Percentiles rank a stretch among this genome's conserved stretches.
These are phyloP conservation scores for Lagorchestes hirsutus DNA, from an alignment of 2,797 vertebrate species.

Conservation along the genomic window DNA sequence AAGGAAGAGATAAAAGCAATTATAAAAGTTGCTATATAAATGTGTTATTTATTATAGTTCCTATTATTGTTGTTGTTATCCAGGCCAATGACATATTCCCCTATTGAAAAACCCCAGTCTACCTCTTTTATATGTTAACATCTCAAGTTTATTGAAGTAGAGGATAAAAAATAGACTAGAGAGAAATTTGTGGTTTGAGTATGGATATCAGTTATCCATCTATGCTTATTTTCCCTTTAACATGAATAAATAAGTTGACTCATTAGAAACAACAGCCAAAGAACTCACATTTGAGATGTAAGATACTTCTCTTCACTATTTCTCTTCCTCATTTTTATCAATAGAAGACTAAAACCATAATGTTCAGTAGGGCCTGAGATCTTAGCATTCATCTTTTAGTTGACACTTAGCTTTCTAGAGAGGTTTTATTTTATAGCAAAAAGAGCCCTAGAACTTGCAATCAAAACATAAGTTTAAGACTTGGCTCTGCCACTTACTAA, in stretches of 20 bases:
- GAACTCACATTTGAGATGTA: neutral
- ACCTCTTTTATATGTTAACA: neutral
- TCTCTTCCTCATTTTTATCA: neutral
- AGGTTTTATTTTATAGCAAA: neutral
- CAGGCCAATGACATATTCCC: neutral
- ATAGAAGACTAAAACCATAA: conserved; percentile 33
- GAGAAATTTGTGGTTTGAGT: neutral
- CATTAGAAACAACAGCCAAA: neutral
- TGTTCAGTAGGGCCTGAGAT: conserved; percentile 18
- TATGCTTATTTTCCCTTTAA: neutral
- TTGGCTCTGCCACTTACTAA: neutral
- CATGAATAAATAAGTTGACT: neutral
- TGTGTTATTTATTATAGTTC: neutral
- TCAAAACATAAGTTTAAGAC: neutral
- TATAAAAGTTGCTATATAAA: neutral
- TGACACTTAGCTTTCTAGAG: conserved; percentile 34
- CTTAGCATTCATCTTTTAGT: conserved; percentile 18
- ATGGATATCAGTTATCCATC: neutral
- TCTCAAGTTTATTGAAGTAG: neutral
- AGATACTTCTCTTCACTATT: neutral
- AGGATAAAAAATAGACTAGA: neutral
- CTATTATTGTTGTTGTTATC: neutral
- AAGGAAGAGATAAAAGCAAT: neutral
- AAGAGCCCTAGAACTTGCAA: neutral
- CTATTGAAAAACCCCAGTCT: neutral